Conservation (phyloP, 2,113 vertebrate species). For the Procavia capensis region DNA sequence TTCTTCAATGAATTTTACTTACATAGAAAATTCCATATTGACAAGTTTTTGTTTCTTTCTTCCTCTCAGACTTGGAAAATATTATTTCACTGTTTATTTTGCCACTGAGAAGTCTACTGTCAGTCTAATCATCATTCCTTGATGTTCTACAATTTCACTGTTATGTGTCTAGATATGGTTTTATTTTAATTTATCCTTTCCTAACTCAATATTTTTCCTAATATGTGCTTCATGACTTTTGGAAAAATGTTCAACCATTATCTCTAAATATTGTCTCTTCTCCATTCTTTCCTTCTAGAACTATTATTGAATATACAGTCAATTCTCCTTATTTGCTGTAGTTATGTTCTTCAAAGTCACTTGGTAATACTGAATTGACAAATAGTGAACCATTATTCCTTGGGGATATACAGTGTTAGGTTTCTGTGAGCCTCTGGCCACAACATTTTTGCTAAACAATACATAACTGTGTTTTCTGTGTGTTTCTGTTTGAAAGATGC, state of each 20-base stretch:
- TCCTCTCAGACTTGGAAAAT: background rate
- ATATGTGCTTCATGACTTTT: conserved; percentile 12
- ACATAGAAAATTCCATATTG: background rate
- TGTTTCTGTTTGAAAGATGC: no score
- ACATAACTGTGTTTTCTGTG: background rate
- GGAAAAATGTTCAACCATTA: conserved; percentile 19
- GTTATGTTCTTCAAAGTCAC: no score
- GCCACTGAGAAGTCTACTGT: background rate
- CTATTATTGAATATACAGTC: background rate
- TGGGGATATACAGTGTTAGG: background rate
- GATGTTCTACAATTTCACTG: background rate
- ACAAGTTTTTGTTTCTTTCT: background rate
- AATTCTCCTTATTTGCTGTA: no score
- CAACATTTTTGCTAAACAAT: background rate
- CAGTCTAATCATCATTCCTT: conserved; percentile 15
- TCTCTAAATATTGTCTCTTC: background rate
- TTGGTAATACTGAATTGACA: background rate
- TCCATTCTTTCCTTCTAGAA: conserved; percentile 22
- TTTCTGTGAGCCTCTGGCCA: background rate
- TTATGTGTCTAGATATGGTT: background rate
- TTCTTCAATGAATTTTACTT: background rate
- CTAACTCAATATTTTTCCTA: background rate
- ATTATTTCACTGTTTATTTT: conserved; percentile 33
- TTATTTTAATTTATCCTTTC: conserved; percentile 8
- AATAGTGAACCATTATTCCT: background rate